These are phyloP conservation scores for Hemiprocne comata DNA, from an alignment of 2,113 vertebrate genomes.

Conservation along the genomic window DNA sequence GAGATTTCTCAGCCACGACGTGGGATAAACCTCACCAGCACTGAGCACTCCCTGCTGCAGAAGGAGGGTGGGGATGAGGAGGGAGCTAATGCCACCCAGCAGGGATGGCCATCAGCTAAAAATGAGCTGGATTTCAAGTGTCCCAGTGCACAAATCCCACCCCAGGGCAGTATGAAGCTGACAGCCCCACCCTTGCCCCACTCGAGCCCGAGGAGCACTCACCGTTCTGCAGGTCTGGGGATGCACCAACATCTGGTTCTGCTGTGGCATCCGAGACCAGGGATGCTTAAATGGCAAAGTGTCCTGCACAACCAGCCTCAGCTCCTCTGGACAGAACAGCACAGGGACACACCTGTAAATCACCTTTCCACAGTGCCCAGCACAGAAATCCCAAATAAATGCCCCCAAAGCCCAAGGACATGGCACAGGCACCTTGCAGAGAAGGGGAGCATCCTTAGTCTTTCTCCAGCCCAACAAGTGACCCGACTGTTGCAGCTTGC, in stretches of 20 bases:
- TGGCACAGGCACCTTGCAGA: no score
- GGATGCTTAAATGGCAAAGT: background rate
- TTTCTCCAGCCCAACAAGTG: background rate
- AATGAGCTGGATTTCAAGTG: background rate
- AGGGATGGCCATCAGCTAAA: background rate
- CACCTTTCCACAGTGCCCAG: background rate
- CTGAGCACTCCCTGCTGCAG: fast-evolving
- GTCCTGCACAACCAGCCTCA: background rate
- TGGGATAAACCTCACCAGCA: fast-evolving
- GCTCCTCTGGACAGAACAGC: conserved; percentile 18
- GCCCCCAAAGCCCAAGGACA: background rate
- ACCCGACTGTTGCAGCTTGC: background rate
- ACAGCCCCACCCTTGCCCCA: fast-evolving
- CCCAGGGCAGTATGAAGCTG: background rate
- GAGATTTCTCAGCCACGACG: background rate
- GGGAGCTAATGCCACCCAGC: background rate
- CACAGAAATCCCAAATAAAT: background rate
- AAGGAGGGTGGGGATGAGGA: background rate
- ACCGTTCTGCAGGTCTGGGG: conserved; percentile 24
- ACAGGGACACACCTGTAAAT: background rate
- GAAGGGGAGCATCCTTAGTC: background rate
- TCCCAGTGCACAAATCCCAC: background rate
- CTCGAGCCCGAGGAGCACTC: background rate
- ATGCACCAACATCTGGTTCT: background rate
- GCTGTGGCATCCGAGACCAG: background rate